Conservation (phyloP, 1,140 invertebrate species). For the Drosophila subpulchrella region DNA sequence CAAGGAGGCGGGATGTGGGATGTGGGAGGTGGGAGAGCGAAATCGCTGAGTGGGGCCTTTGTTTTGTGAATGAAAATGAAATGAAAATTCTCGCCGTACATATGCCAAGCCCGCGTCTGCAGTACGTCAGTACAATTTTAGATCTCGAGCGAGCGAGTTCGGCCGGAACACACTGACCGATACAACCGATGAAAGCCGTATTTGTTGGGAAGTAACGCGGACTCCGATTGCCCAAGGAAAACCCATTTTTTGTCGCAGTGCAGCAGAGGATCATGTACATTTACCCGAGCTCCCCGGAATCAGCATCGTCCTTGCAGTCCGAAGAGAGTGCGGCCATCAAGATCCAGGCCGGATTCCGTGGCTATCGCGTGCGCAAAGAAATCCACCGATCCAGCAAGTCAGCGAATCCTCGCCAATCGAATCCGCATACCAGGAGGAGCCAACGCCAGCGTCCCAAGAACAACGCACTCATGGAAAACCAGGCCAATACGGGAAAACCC, state of each 20-base stretch:
- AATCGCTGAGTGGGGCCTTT: constrained; percentile 67
- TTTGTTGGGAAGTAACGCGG: constrained; percentile 37
- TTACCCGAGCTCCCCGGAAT: constrained; percentile 80
- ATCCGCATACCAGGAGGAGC: constrained; percentile 30
- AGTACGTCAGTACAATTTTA: constrained; percentile 70
- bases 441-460: constrained; percentile 49
- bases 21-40: constrained; percentile 4
- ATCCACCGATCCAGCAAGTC: constrained; percentile 84
- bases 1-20: constrained; percentile 6
- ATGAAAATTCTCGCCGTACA: constrained; percentile 75
- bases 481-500: constrained; percentile 20
- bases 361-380: constrained; percentile 89
- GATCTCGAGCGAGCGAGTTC: constrained; percentile 69
- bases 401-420: constrained; percentile 25
- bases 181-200: constrained; percentile 21
- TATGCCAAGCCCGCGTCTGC: constrained; percentile 63
- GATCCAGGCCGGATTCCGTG: constrained; percentile 90
- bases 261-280: constrained; percentile 78
- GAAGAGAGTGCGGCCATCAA: constrained; percentile 88
- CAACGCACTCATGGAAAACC: constrained; percentile 49
- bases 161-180: background rate
- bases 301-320: constrained; percentile 65
- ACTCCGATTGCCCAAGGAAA: constrained; percentile 10
- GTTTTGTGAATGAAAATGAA: constrained; percentile 80
- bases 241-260: constrained; percentile 35